These are phyloP conservation scores for Bombus picipes DNA, from an alignment of 1,140 invertebrate species.

Conservation along the genomic window DNA sequence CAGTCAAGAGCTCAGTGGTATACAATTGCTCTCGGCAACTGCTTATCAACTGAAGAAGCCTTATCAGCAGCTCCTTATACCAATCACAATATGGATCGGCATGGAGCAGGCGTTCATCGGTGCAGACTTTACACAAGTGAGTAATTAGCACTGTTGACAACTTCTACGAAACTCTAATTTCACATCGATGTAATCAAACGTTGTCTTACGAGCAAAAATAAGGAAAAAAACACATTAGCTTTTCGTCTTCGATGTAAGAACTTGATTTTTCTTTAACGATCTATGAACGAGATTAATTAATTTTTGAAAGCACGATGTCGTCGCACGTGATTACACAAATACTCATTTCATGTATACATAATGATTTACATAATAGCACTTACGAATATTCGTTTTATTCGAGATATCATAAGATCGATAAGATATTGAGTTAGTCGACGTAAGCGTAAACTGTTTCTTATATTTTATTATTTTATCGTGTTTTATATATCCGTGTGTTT, in stretches of 20 bases:
- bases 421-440: no score
- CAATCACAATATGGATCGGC: slow-evolving; percentile 97
- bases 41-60: slow-evolving; percentile 94
- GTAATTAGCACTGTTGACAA: background rate
- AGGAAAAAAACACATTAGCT: no score
- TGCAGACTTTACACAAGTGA: slow-evolving; percentile 96
- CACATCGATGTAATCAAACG: no score
- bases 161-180: background rate
- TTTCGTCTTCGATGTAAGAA: background rate
- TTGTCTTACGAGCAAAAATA: no score
- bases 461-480: background rate
- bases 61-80: slow-evolving; percentile 95
- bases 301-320: no score
- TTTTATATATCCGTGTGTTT: background rate
- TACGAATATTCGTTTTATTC: no score
- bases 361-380: no score
- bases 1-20: slow-evolving; percentile 88
- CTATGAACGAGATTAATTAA: no score
- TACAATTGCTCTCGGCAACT: slow-evolving; percentile 93
- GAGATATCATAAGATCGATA: no score
- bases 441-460: background rate
- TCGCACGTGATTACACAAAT: no score
- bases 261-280: no score
- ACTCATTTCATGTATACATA: no score
- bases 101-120: slow-evolving; percentile 98